A percentile compares a stretch with the other conserved stretches of the same genome.
phyloP scores from a whole-genome alignment of 1,140 invertebrate genomes.

The Leptinotarsa undecemlineata region DNA sequence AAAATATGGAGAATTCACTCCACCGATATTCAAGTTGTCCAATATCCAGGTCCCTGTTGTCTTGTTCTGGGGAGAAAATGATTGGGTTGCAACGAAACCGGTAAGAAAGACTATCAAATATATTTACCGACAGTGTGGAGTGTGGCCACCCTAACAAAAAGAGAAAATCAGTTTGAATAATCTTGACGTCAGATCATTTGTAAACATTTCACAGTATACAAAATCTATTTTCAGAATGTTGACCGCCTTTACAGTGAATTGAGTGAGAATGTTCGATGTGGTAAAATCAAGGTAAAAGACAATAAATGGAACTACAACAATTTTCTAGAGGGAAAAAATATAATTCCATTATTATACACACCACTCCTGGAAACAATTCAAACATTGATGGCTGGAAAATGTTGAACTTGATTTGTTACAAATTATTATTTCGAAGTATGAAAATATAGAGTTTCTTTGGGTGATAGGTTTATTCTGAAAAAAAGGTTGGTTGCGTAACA shows the following conservation, averaged over 20 bases:
- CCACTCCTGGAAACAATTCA: constrained; percentile 5
- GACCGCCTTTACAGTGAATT: background rate
- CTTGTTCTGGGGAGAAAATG: constrained; percentile 3
- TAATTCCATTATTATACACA: background rate
- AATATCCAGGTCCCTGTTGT: background rate
- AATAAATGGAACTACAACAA: constrained; percentile 13
- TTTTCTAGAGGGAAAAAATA: constrained; percentile 12
- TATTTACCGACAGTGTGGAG: no score
- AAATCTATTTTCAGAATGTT: constrained; percentile 11
- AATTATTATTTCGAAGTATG: no score
- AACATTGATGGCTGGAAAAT: background rate
- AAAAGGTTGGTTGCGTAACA: no score
- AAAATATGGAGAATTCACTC: background rate
- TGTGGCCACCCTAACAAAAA: no score
- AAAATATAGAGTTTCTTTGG: no score
- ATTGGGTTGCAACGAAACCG: constrained; percentile 4
- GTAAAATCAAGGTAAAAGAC: background rate
- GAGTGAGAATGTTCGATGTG: background rate
- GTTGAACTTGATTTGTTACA: background rate
- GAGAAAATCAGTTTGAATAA: no score
- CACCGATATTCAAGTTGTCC: background rate
- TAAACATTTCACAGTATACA: no score
- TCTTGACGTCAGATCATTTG: no score
- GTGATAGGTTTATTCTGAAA: no score
- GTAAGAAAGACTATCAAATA: no score